These are phyloP conservation scores for Apodemia duryi DNA, from an alignment of 2,888 invertebrate genomes.

Conservation along the genomic window DNA sequence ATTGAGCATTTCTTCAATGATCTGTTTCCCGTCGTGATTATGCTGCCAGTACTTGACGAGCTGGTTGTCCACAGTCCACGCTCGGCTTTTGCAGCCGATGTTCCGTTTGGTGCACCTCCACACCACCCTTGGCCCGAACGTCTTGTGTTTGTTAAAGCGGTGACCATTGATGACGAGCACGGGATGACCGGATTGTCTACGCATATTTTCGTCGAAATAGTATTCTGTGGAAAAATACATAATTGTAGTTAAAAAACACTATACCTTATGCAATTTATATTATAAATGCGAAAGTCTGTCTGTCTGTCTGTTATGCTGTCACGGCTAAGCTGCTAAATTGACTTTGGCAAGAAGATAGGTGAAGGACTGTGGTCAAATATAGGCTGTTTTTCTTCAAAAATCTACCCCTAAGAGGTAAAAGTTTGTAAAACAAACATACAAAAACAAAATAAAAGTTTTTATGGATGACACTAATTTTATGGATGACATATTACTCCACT, in stretches of 20 bases:
- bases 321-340: no score
- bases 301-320: no score
- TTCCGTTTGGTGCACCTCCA: conserved; percentile 32
- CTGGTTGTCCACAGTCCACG: background rate
- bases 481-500: no score
- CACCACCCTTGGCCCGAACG: conserved; percentile 21
- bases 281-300: no score
- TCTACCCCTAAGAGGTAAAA: no score
- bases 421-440: no score
- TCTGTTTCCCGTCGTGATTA: conserved; percentile 9
- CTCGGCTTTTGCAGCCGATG: conserved; percentile 11
- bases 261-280: no score
- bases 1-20: conserved; percentile 6
- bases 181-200: background rate
- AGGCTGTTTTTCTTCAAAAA: no score
- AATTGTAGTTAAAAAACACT: background rate
- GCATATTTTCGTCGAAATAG: conserved; percentile 4
- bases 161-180: conserved; percentile 23
- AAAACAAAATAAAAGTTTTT: no score
- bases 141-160: conserved; percentile 36
- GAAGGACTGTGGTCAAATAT: no score
- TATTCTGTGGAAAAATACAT: background rate
- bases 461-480: no score
- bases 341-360: no score
- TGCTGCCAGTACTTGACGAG: conserved; percentile 11